phyloP scores from a whole-genome alignment of 1,140 invertebrate genomes.

The Chrysopa pallens region DNA sequence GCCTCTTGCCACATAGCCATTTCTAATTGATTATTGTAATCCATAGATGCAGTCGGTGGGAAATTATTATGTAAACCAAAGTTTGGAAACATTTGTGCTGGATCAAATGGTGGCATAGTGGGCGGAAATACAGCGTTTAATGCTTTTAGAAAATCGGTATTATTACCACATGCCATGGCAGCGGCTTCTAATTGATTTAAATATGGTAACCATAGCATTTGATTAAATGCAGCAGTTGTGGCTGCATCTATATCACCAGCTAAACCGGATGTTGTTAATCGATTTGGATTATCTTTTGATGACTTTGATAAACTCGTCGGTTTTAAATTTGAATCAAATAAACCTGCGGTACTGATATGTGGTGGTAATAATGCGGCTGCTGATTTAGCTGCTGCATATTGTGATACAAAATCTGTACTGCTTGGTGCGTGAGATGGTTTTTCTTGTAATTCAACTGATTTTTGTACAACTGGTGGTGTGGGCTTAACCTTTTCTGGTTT shows the following conservation, averaged over 20 bases:
- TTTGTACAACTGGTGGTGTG: conserved; percentile 18
- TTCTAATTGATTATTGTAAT: conserved; percentile 39
- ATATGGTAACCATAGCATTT: conserved; percentile 51
- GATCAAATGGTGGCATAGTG: conserved; percentile 25
- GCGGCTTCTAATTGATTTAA: conserved; percentile 36
- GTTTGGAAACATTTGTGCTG: conserved; percentile 26
- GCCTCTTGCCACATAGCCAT: conserved; percentile 44
- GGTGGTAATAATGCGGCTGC: background rate
- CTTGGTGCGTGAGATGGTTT: conserved; percentile 4
- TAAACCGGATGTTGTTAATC: conserved; percentile 16
- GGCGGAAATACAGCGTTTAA: conserved; percentile 14
- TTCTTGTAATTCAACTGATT: conserved; percentile 22
- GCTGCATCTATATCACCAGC: conserved; percentile 43
- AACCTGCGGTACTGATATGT: conserved; percentile 4
- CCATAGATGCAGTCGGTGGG: conserved; percentile 26
- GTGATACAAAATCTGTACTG: background rate
- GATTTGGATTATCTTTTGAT: conserved; percentile 8
- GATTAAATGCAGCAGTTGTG: conserved; percentile 42
- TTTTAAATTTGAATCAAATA: conserved; percentile 6
- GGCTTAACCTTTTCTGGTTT: conserved; percentile 9
- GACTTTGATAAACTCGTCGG: conserved; percentile 1
- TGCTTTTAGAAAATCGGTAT: conserved; percentile 29
- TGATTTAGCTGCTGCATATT: background rate
- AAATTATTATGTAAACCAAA: conserved; percentile 19
- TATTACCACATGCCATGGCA: conserved; percentile 14